phyloP scores from a whole-genome alignment of 2,888 invertebrate species.

The Cistogaster globosa region DNA sequence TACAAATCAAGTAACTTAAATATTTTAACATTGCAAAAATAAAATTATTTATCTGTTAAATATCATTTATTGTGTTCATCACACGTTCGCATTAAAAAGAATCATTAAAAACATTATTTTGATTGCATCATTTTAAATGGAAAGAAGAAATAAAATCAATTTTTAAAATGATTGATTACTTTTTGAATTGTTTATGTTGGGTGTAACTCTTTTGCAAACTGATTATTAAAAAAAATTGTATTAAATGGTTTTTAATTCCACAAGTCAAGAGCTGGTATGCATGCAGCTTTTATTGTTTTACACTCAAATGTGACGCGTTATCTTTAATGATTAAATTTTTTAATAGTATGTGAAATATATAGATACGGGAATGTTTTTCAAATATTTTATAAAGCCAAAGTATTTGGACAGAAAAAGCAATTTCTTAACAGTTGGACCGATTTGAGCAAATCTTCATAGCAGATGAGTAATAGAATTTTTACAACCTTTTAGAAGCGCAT shows the following conservation, averaged over 20 bases:
- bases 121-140: slow-evolving; percentile 62
- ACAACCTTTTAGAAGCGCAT: too few relatives aligned
- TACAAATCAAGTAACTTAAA: slow-evolving; percentile 9
- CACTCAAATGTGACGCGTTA: too few relatives aligned
- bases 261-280: background rate
- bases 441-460: too few relatives aligned
- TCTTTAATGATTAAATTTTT: too few relatives aligned
- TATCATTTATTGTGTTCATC: slow-evolving; percentile 12
- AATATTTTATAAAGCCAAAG: too few relatives aligned
- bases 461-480: too few relatives aligned
- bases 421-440: too few relatives aligned
- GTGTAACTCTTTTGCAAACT: slow-evolving; percentile 33
- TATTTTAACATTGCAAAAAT: slow-evolving; percentile 16
- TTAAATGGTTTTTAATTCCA: background rate
- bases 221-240: slow-evolving; percentile 54
- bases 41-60: slow-evolving; percentile 36
- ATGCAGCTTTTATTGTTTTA: background rate
- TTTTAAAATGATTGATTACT: slow-evolving; percentile 71
- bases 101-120: slow-evolving; percentile 11
- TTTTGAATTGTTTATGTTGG: slow-evolving; percentile 46
- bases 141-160: slow-evolving; percentile 47
- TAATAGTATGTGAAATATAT: too few relatives aligned
- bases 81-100: too few relatives aligned
- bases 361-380: too few relatives aligned
- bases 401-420: too few relatives aligned